Conservation (phyloP, 2,113 vertebrate genomes). For the Nycticryphes semicollaris region DNA sequence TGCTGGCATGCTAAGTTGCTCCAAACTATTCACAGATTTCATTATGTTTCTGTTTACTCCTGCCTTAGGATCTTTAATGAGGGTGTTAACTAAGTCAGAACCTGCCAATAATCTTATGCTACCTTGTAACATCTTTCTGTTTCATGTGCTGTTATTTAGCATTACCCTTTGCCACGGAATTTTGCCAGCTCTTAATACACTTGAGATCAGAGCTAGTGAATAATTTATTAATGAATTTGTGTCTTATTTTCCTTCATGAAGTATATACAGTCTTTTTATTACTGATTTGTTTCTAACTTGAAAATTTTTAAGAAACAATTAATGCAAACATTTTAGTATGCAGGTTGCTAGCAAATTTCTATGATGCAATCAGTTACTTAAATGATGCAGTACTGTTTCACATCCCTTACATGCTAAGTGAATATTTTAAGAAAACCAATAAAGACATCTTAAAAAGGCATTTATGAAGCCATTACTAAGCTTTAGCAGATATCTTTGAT, state of each 20-base stretch:
- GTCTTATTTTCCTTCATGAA: neutral
- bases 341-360: neutral
- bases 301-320: neutral
- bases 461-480: neutral
- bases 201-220: slow-evolving; percentile 7
- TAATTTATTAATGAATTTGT: slow-evolving; percentile 20
- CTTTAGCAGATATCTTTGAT: neutral
- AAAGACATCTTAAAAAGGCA: neutral
- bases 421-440: neutral
- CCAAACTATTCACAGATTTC: neutral
- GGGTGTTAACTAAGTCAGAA: slow-evolving; percentile 27
- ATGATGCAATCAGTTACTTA: neutral
- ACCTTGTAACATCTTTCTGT: neutral
- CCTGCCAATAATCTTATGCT: neutral
- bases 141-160: neutral
- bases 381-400: neutral
- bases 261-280: neutral
- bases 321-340: neutral
- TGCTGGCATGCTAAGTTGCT: neutral
- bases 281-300: neutral
- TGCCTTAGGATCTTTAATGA: neutral
- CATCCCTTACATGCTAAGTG: neutral
- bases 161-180: neutral
- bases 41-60: slow-evolving; percentile 11
- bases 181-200: neutral